Percentiles rank a stretch among this genome's conserved stretches.
These are phyloP conservation scores for Mesorhabditis belari DNA, from an alignment of 2,888 invertebrate genomes.

Conservation along the genomic window DNA sequence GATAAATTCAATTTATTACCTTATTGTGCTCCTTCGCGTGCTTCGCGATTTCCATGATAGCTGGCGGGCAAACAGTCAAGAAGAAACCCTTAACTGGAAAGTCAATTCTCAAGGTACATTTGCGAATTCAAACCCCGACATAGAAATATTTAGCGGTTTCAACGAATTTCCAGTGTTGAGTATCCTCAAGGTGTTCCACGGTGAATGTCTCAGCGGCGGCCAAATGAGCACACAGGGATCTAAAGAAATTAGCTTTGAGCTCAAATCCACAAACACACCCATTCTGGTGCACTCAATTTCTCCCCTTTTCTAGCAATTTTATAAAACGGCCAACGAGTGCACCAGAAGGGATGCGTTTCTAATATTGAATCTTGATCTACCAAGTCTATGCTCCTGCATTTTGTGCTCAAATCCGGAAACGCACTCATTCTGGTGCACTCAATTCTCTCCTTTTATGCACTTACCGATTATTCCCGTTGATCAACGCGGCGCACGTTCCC, in stretches of 20 bases:
- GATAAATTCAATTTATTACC: constrained; percentile 53
- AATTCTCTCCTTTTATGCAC: too few relatives aligned
- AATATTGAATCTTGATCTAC: too few relatives aligned
- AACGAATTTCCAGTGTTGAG: constrained; percentile 70
- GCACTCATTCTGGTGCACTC: too few relatives aligned
- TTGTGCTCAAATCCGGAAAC: too few relatives aligned
- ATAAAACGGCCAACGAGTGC: background rate
- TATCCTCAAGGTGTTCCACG: constrained; percentile 71
- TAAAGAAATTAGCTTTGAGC: constrained; percentile 47
- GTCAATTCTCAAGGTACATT: background rate
- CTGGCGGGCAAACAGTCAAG: constrained; percentile 82
- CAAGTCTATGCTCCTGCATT: too few relatives aligned
- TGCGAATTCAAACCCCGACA: constrained; percentile 66
- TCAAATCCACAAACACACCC: background rate
- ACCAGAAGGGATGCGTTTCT: background rate
- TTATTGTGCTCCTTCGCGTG: constrained; percentile 69
- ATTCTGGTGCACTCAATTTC: constrained; percentile 58
- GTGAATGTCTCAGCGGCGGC: constrained; percentile 92
- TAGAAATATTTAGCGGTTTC: constrained; percentile 77
- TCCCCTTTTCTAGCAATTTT: too few relatives aligned
- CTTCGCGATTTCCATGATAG: constrained; percentile 75
- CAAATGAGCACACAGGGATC: constrained; percentile 88
- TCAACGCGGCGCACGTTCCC: constrained; percentile 90
- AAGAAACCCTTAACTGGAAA: constrained; percentile 77
- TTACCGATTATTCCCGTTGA: constrained; percentile 71